Conservation (phyloP, 2,113 vertebrate genomes). For the Sorex araneus region DNA sequence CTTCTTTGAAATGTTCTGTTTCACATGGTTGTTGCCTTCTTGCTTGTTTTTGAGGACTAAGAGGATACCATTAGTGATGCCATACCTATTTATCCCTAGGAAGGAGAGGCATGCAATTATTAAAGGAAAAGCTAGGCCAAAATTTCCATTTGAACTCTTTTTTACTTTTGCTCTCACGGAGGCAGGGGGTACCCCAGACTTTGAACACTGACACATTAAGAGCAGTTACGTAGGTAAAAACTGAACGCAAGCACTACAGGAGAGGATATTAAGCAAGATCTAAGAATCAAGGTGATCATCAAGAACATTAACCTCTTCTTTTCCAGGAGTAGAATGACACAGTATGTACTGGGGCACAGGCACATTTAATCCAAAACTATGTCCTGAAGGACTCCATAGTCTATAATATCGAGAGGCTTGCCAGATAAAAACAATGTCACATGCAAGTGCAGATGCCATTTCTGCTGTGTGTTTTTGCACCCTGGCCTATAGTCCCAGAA, state of each 20-base stretch:
- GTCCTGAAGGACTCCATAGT: not conserved
- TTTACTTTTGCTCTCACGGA: constrained; percentile 79
- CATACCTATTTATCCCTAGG: constrained; percentile 78
- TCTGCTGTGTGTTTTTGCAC: no score
- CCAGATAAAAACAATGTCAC: not conserved
- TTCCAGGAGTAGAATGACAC: constrained; percentile 66
- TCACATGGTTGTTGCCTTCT: not conserved
- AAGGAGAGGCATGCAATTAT: constrained; percentile 77
- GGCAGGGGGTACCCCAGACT: constrained; percentile 81
- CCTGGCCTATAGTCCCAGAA: no score
- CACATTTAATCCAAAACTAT: not conserved
- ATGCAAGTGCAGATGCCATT: not conserved
- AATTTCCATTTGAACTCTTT: constrained; percentile 84
- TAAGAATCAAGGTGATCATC: constrained; percentile 82
- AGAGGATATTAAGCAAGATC: constrained; percentile 83
- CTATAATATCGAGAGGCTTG: not conserved
- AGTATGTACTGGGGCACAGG: not conserved
- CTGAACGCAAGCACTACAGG: constrained; percentile 82
- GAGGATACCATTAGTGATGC: constrained; percentile 76
- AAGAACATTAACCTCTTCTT: constrained; percentile 82
- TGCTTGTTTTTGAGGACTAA: constrained; percentile 34
- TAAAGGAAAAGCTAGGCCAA: constrained; percentile 81
- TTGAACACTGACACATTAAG: constrained; percentile 82
- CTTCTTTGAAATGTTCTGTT: constrained; percentile 52
- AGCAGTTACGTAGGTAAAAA: constrained; percentile 78